These are phyloP conservation scores for Dicranocentrus wangi DNA, from an alignment of 2,888 invertebrate species.

Conservation along the genomic window DNA sequence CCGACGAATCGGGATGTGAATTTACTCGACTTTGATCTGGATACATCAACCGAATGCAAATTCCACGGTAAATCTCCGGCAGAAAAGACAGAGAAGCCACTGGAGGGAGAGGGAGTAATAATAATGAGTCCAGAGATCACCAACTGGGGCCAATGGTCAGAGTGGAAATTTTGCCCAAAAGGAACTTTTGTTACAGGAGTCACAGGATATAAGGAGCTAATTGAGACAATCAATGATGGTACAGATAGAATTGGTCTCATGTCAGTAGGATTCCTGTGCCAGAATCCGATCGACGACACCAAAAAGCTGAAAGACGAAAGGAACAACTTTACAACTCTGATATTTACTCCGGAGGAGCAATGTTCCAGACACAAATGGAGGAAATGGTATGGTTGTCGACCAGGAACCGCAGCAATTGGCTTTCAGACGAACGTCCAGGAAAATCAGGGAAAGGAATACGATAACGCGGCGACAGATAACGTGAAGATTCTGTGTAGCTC, in stretches of 20 bases:
- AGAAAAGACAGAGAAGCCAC: neutral
- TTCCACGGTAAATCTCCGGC: neutral
- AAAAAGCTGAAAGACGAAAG: conserved; percentile 2
- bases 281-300: neutral
- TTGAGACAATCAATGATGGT: conserved; percentile 9
- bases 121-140: conserved; percentile 35
- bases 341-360: neutral
- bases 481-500: conserved; percentile 4
- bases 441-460: neutral
- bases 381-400: conserved; percentile 6
- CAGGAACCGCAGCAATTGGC: neutral
- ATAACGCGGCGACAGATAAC: conserved; percentile 50
- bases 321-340: neutral
- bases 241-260: conserved; percentile 48
- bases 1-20: neutral
- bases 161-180: conserved; percentile 38
- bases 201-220: conserved; percentile 44
- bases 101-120: neutral
- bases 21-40: neutral
- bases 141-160: conserved; percentile 45
- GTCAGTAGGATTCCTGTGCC: conserved; percentile 36
- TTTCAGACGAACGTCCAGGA: neutral
- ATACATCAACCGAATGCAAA: neutral
- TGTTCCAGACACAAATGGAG: neutral
- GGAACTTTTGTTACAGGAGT: conserved; percentile 46